Evolutionary conservation across 2,888 invertebrate genomes (phyloP).

Genomic region (Drosophila imparisetae): DNA sequence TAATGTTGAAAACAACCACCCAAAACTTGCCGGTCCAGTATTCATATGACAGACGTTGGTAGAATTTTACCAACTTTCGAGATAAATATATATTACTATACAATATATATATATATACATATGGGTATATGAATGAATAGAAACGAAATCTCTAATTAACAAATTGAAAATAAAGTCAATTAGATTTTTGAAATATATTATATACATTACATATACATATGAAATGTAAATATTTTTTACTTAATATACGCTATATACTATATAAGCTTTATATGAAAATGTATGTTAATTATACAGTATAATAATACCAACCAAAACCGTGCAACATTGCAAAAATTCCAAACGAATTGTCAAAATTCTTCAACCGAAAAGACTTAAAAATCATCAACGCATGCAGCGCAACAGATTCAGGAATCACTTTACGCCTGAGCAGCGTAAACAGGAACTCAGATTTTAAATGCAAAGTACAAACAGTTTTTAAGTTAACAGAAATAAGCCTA

Average conservation of each 20-base stretch:
- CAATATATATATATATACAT: not conserved
- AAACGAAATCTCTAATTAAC: conserved; percentile 23
- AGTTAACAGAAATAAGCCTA: conserved; percentile 43
- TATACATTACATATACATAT: conserved; percentile 39
- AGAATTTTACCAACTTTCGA: conserved; percentile 21
- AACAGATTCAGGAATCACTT: conserved; percentile 58
- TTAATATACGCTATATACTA: conserved; percentile 46
- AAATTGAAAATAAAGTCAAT: conserved; percentile 50
- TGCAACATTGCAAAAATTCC: conserved; percentile 34
- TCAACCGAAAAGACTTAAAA: conserved; percentile 58
- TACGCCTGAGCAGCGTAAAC: conserved; percentile 34
- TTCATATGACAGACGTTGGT: conserved; percentile 57
- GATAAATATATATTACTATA: not conserved
- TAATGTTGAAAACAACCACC: conserved; percentile 48
- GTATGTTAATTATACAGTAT: conserved; percentile 21
- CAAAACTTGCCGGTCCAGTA: conserved; percentile 82
- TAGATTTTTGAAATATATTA: conserved; percentile 42
- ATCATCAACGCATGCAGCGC: conserved; percentile 28
- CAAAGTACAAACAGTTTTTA: conserved; percentile 70
- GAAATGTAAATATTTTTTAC: conserved; percentile 47
- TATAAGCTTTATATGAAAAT: conserved; percentile 39
- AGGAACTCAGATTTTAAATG: conserved; percentile 69
- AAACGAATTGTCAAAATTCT: conserved; percentile 46
- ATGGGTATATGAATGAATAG: conserved; percentile 1
- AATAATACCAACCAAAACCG: conserved; percentile 41